phyloP scores from a whole-genome alignment of 2,113 vertebrate species.

The Scopus umbretta region DNA sequence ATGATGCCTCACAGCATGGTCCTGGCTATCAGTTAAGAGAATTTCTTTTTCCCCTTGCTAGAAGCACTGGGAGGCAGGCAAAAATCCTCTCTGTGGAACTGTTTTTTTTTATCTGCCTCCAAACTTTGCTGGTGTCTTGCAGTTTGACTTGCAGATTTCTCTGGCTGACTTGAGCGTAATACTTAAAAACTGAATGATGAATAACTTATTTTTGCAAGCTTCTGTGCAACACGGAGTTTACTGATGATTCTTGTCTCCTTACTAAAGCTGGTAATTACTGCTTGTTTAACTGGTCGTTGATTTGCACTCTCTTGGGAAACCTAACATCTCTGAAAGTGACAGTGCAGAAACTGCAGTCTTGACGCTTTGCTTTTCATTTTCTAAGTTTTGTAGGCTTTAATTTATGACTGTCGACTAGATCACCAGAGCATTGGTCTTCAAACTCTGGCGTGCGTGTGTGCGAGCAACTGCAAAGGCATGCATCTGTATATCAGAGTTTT shows the following conservation, averaged over 20 bases:
- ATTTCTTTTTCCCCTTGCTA: background rate
- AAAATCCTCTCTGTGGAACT: background rate
- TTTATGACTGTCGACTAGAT: background rate
- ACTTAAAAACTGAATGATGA: background rate
- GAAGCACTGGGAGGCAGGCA: background rate
- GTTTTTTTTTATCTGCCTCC: background rate
- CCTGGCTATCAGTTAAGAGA: background rate
- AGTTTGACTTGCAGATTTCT: constrained; percentile 28
- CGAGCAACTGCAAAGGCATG: background rate
- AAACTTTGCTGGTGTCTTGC: background rate
- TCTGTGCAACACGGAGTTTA: background rate
- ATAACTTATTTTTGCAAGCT: background rate
- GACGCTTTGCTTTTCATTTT: background rate
- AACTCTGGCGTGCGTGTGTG: background rate
- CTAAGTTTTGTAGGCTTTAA: background rate
- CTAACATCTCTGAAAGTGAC: background rate
- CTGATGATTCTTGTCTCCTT: background rate
- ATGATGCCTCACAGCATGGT: constrained; percentile 13
- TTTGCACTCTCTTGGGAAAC: background rate
- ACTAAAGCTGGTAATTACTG: background rate
- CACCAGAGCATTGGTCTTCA: background rate
- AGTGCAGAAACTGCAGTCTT: background rate
- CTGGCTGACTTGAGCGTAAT: background rate
- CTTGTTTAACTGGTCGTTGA: constrained; percentile 15
- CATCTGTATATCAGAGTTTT: background rate